A percentile compares a stretch with the other conserved stretches of the same genome.
phyloP scores from a whole-genome alignment of 2,113 vertebrate genomes.

The Colaptes auratus region DNA sequence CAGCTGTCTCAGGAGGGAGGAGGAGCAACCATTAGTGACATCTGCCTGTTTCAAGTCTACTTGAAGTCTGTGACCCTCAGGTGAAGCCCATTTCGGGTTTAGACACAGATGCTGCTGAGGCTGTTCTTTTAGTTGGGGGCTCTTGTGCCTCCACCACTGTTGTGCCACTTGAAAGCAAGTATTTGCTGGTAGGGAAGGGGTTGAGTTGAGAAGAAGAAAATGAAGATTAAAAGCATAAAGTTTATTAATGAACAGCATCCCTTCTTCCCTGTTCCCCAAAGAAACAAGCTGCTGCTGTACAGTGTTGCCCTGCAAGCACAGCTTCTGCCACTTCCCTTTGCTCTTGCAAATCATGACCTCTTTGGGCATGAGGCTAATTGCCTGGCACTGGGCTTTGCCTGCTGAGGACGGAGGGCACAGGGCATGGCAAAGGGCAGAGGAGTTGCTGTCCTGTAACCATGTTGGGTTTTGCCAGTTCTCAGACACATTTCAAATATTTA shows the following conservation, averaged over 20 bases:
- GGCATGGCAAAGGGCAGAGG: neutral
- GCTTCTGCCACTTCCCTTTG: neutral
- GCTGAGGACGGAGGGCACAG: neutral
- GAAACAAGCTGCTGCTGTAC: neutral
- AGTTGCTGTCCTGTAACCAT: neutral
- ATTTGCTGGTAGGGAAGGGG: neutral
- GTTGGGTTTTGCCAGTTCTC: neutral
- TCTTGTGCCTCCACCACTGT: neutral
- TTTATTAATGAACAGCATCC: neutral
- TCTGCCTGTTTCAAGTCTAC: too few species aligned
- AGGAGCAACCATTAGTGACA: neutral
- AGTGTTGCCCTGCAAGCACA: rapidly evolving
- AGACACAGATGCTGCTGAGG: rapidly evolving
- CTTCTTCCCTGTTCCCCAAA: neutral
- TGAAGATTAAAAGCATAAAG: neutral
- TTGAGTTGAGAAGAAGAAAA: neutral
- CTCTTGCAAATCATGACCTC: neutral
- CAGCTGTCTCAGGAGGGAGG: rapidly evolving
- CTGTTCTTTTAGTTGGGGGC: neutral
- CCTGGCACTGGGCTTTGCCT: neutral
- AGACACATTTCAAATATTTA: neutral
- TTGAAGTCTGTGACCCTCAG: too few species aligned
- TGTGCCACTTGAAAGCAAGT: neutral
- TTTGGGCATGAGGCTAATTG: neutral
- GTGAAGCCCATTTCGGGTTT: neutral